These are phyloP conservation scores for Lasioglossum zephyrum DNA, from an alignment of 2,888 invertebrate genomes.

Conservation along the genomic window DNA sequence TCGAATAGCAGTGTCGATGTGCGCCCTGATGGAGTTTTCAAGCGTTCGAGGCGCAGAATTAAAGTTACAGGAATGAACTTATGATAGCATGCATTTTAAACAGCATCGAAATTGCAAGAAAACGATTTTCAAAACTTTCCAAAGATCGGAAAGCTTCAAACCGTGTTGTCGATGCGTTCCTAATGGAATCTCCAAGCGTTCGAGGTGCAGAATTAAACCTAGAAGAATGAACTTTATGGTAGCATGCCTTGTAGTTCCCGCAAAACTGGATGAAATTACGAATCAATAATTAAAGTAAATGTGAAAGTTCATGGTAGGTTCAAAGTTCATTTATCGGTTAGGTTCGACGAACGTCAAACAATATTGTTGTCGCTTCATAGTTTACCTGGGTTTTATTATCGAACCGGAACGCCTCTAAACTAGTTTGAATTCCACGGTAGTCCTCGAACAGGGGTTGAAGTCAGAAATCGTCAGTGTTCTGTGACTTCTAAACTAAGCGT, in stretches of 20 bases:
- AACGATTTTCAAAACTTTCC: no score
- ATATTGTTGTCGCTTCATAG: not conserved
- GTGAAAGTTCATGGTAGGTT: not conserved
- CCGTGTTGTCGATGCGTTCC: not conserved
- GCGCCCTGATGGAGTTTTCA: no score
- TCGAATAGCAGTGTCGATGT: not conserved
- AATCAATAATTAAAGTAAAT: not conserved
- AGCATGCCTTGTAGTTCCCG: not conserved
- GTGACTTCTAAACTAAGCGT: slow-evolving; percentile 48
- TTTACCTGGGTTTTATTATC: not conserved
- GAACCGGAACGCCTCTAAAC: not conserved
- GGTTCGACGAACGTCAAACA: no score
- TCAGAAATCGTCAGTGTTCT: slow-evolving; percentile 18
- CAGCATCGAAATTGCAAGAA: no score
- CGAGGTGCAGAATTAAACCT: not conserved
- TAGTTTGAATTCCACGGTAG: not conserved
- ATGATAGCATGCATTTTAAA: no score
- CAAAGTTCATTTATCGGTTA: not conserved
- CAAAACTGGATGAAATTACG: not conserved
- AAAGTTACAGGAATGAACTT: no score
- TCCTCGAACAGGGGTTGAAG: not conserved
- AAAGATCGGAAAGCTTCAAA: no score
- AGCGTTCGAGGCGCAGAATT: no score
- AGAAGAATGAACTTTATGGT: not conserved
- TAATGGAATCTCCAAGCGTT: not conserved